phyloP scores from a whole-genome alignment of 2,113 vertebrate species.

The Hypocryptadius cinnamomeus region DNA sequence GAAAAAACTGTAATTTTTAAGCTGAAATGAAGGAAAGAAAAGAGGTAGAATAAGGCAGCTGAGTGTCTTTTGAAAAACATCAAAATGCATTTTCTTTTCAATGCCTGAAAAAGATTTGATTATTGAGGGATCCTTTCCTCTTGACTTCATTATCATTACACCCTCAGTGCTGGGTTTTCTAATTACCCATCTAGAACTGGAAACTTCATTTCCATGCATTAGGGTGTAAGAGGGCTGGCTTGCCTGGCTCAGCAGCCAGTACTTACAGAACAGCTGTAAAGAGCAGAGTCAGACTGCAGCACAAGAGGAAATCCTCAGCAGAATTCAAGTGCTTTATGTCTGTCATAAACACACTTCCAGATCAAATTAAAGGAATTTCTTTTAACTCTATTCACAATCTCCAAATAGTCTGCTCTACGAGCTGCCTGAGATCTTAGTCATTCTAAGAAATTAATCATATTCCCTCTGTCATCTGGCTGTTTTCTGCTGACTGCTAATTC shows the following conservation, averaged over 20 bases:
- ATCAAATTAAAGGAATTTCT: constrained; percentile 62
- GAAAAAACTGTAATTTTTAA: constrained; percentile 33
- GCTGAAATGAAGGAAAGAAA: constrained; percentile 19
- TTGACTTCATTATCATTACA: neutral
- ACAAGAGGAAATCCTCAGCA: constrained; percentile 36
- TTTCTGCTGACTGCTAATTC: constrained; percentile 67
- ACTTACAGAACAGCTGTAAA: constrained; percentile 26
- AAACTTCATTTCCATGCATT: constrained; percentile 39
- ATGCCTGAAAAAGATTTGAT: constrained; percentile 12
- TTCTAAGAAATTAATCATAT: constrained; percentile 63
- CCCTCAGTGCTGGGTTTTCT: constrained; percentile 44
- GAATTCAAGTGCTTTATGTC: constrained; percentile 42
- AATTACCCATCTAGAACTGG: neutral
- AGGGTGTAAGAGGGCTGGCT: constrained; percentile 10
- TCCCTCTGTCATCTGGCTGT: constrained; percentile 43
- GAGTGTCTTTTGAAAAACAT: constrained; percentile 40
- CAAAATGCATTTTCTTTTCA: constrained; percentile 27
- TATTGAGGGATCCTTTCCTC: constrained; percentile 38
- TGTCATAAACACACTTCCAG: constrained; percentile 47
- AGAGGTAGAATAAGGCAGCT: neutral
- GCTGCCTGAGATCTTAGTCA: constrained; percentile 51
- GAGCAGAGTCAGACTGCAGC: neutral
- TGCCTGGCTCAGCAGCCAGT: constrained; percentile 9
- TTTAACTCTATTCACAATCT: constrained; percentile 4
- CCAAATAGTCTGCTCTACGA: constrained; percentile 33